A percentile compares a stretch with the other conserved stretches of the same genome.
These are phyloP conservation scores for Ctenicera cuprea DNA, from an alignment of 2,888 invertebrate species.

Conservation along the genomic window DNA sequence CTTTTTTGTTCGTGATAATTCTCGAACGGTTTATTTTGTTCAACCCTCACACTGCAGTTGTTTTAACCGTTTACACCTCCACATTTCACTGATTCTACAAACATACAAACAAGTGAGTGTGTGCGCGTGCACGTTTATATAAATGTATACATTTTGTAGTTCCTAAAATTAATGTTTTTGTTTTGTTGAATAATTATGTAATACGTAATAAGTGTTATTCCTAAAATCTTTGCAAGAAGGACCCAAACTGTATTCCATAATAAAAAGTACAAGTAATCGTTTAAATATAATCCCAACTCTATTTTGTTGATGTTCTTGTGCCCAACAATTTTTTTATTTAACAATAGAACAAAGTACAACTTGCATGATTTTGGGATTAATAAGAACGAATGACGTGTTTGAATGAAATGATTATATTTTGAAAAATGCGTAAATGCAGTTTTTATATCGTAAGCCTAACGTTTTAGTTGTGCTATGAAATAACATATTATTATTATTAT, in stretches of 20 bases:
- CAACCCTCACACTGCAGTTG: slow-evolving; percentile 39
- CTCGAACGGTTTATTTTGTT: slow-evolving; percentile 25
- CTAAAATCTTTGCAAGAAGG: slow-evolving; percentile 48
- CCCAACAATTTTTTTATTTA: slow-evolving; percentile 17
- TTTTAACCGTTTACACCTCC: slow-evolving; percentile 47
- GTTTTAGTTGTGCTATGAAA: slow-evolving; percentile 65
- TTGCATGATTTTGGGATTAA: slow-evolving; percentile 53
- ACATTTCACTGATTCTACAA: slow-evolving; percentile 44
- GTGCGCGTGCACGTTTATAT: slow-evolving; percentile 46
- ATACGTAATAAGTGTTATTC: slow-evolving; percentile 50
- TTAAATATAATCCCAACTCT: slow-evolving; percentile 7
- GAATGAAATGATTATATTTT: slow-evolving; percentile 21
- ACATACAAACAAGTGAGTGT: slow-evolving; percentile 33
- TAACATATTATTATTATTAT: slow-evolving; percentile 37
- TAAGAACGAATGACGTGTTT: slow-evolving; percentile 29
- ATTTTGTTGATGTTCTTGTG: slow-evolving; percentile 7
- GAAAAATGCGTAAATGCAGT: slow-evolving; percentile 54
- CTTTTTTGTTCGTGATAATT: slow-evolving; percentile 19
- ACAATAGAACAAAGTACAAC: slow-evolving; percentile 33
- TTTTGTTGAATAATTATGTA: slow-evolving; percentile 52
- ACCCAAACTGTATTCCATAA: slow-evolving; percentile 45
- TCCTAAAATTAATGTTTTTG: slow-evolving; percentile 56
- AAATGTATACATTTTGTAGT: slow-evolving; percentile 59
- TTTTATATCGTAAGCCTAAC: slow-evolving; percentile 65
- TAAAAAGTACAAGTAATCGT: slow-evolving; percentile 50